A percentile compares a stretch with the other conserved stretches of the same genome.
phyloP scores from a whole-genome alignment of 1,140 invertebrate genomes.

The Drosophila chauvacae region DNA sequence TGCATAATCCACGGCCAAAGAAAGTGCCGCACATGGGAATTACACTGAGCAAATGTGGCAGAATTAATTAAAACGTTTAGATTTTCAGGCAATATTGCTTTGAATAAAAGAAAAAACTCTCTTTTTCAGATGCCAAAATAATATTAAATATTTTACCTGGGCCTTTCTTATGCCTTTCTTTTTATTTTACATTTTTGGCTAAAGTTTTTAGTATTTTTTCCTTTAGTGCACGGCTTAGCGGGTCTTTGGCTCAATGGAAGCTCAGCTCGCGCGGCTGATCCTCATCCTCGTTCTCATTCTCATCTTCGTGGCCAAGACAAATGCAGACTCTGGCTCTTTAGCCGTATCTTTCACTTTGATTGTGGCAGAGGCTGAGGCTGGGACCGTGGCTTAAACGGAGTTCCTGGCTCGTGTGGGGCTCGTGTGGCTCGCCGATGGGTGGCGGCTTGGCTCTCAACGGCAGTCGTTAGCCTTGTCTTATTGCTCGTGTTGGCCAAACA shows the following conservation, averaged over 20 bases:
- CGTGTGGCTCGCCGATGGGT: slow-evolving; percentile 52
- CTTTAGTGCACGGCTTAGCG: slow-evolving; percentile 14
- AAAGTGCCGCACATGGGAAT: slow-evolving; percentile 69
- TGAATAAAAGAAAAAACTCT: background rate
- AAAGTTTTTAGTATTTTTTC: background rate
- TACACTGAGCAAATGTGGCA: slow-evolving; percentile 1
- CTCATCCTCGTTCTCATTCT: slow-evolving; percentile 36
- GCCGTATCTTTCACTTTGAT: slow-evolving; percentile 82
- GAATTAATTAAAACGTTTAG: background rate
- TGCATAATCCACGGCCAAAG: slow-evolving; percentile 75
- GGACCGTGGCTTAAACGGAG: slow-evolving; percentile 18
- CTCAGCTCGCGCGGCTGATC: slow-evolving; percentile 30
- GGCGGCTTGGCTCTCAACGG: slow-evolving; percentile 24
- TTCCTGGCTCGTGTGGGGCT: slow-evolving; percentile 40
- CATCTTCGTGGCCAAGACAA: slow-evolving; percentile 64
- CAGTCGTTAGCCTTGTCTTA: slow-evolving; percentile 44
- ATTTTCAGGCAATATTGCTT: background rate
- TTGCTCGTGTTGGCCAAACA: slow-evolving; percentile 42
- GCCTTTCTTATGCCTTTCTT: background rate
- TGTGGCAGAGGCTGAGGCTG: slow-evolving; percentile 41
- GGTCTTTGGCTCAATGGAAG: slow-evolving; percentile 48
- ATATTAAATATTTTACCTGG: background rate
- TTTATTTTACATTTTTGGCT: no score
- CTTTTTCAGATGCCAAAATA: background rate
- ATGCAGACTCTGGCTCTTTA: slow-evolving; percentile 76